Conservation (phyloP, 2,113 vertebrate species). For the Chionodraco myersi region DNA sequence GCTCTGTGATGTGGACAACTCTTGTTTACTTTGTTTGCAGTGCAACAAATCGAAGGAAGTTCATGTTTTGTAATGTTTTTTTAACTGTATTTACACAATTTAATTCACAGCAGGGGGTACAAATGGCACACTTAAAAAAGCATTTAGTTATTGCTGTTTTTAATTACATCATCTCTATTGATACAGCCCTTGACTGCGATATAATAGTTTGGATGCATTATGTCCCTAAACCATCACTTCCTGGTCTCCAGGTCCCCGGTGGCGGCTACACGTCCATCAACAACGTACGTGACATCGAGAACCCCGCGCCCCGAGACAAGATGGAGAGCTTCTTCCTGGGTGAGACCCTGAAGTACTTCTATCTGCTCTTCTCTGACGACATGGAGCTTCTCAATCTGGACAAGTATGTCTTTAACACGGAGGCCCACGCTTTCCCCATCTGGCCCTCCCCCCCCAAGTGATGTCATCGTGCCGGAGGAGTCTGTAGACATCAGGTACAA, state of each 20-base stretch:
- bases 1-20: no score
- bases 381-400: conserved; percentile 89
- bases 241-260: conserved; percentile 83
- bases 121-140: no score
- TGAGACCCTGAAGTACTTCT: conserved; percentile 97
- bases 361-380: conserved; percentile 93
- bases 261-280: conserved; percentile 96
- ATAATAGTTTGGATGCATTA: no score
- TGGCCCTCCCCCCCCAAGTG: conserved; percentile 84
- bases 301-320: conserved; percentile 93
- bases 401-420: conserved; percentile 94
- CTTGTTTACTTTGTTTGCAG: no score
- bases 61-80: no score
- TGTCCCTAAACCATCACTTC: no score
- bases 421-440: conserved; percentile 95
- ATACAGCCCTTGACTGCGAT: no score
- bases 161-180: no score
- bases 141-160: no score
- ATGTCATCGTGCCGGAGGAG: conserved; percentile 5
- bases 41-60: no score
- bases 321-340: conserved; percentile 99
- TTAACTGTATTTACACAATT: no score
- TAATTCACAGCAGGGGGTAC: no score
- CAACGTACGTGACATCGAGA: conserved; percentile 89
- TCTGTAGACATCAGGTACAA: not conserved